Conservation (phyloP, 1,140 invertebrate genomes). For the Tetramorium alpestre region DNA sequence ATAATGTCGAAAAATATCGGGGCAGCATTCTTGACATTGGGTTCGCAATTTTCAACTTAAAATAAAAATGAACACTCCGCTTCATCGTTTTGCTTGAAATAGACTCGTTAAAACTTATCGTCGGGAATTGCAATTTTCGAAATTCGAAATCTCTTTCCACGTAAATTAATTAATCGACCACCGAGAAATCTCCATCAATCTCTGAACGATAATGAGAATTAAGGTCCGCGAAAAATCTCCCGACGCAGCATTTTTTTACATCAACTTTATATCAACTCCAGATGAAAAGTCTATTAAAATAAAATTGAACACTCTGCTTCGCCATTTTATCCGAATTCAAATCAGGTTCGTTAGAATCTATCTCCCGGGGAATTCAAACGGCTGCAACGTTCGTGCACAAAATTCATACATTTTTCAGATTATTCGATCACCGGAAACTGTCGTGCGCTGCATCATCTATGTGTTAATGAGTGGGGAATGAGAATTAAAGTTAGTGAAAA, state of each 20-base stretch:
- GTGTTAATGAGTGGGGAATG: neutral
- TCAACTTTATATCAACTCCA: neutral
- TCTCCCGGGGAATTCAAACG: too few species aligned
- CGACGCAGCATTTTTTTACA: neutral
- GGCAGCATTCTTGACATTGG: neutral
- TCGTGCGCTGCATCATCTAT: neutral
- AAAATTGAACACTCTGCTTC: neutral
- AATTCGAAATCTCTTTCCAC: neutral
- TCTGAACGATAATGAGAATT: neutral
- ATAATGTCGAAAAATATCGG: neutral
- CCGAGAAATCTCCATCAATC: too few species aligned
- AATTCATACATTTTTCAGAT: neutral
- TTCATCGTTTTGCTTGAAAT: neutral
- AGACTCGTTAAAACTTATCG: neutral
- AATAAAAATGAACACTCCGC: neutral
- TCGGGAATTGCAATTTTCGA: neutral
- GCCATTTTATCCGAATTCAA: too few species aligned
- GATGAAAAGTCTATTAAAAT: neutral
- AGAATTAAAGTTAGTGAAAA: neutral
- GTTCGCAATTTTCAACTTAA: neutral
- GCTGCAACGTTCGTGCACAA: neutral
- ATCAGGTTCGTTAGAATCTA: too few species aligned
- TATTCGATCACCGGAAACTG: neutral
- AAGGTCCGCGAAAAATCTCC: too few species aligned
- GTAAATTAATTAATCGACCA: neutral